Evolutionary conservation across 1,140 invertebrate species (phyloP).

Genomic region (Lethocerus indicus): DNA sequence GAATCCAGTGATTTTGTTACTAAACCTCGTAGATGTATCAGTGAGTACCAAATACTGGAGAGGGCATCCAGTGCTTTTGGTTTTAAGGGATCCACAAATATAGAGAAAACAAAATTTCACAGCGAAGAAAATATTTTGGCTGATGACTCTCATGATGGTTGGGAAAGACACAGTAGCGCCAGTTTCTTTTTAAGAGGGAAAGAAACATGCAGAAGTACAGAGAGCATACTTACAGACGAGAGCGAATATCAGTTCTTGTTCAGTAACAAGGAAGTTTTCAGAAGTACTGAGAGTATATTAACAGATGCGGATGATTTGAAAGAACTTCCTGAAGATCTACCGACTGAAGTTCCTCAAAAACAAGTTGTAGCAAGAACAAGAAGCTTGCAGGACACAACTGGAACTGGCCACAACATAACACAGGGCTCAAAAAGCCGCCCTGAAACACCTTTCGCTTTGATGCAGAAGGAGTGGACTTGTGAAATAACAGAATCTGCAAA

Average conservation of each 20-base stretch:
- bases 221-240: conserved; percentile 61
- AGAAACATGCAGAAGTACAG: conserved; percentile 50
- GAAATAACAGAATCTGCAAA: conserved; percentile 10
- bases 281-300: conserved; percentile 29
- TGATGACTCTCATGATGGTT: conserved; percentile 41
- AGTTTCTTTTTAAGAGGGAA: conserved; percentile 32
- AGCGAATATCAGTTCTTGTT: conserved; percentile 37
- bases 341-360: conserved; percentile 27
- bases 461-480: conserved; percentile 20
- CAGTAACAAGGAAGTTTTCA: conserved; percentile 19
- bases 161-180: conserved; percentile 29
- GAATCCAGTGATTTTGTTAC: conserved; percentile 41
- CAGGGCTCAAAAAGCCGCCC: conserved; percentile 18
- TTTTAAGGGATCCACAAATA: conserved; percentile 20
- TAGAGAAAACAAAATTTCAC: conserved; percentile 23
- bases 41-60: conserved; percentile 60
- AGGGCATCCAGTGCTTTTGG: conserved; percentile 17
- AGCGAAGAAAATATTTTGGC: conserved; percentile 62
- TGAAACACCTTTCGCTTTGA: conserved; percentile 17
- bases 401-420: conserved; percentile 18
- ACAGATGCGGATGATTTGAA: conserved; percentile 41
- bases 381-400: conserved; percentile 29
- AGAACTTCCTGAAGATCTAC: conserved; percentile 22
- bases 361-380: conserved; percentile 27
- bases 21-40: conserved; percentile 40